Conservation (phyloP, 1,140 invertebrate genomes). For the Drosophila orosa region DNA sequence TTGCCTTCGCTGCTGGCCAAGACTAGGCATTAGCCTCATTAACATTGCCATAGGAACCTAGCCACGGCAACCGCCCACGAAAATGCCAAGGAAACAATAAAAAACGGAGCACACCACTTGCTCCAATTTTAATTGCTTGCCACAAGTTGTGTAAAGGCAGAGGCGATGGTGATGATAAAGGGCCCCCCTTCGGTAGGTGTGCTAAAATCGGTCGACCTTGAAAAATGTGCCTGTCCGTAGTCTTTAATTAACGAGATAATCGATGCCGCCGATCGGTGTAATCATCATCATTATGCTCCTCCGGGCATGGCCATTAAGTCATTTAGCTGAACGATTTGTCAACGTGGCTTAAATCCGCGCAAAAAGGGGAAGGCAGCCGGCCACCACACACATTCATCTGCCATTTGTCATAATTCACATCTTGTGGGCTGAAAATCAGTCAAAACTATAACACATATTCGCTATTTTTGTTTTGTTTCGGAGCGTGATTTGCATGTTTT, state of each 20-base stretch:
- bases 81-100: slow-evolving; percentile 5
- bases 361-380: background rate
- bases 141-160: slow-evolving; percentile 55
- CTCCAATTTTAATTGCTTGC: slow-evolving; percentile 72
- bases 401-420: slow-evolving; percentile 72
- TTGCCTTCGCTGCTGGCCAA: slow-evolving; percentile 16
- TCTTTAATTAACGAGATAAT: slow-evolving; percentile 75
- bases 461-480: slow-evolving; percentile 23
- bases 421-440: slow-evolving; percentile 65
- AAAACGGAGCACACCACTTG: slow-evolving; percentile 32
- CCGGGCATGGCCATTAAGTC: slow-evolving; percentile 62
- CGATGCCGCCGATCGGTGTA: slow-evolving; percentile 43
- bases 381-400: slow-evolving; percentile 32
- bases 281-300: slow-evolving; percentile 42
- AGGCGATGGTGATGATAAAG: slow-evolving; percentile 24
- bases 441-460: slow-evolving; percentile 67
- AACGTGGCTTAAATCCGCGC: slow-evolving; percentile 35
- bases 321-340: slow-evolving; percentile 66
- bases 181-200: slow-evolving; percentile 49
- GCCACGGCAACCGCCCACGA: slow-evolving; percentile 25
- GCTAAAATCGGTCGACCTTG: slow-evolving; percentile 66
- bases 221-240: slow-evolving; percentile 17
- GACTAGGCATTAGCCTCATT: slow-evolving; percentile 42
- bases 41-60: slow-evolving; percentile 37
- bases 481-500: slow-evolving; percentile 56